Evolutionary conservation across 1,140 invertebrate species (phyloP).

Genomic region (Leptonema lineaticorne): DNA sequence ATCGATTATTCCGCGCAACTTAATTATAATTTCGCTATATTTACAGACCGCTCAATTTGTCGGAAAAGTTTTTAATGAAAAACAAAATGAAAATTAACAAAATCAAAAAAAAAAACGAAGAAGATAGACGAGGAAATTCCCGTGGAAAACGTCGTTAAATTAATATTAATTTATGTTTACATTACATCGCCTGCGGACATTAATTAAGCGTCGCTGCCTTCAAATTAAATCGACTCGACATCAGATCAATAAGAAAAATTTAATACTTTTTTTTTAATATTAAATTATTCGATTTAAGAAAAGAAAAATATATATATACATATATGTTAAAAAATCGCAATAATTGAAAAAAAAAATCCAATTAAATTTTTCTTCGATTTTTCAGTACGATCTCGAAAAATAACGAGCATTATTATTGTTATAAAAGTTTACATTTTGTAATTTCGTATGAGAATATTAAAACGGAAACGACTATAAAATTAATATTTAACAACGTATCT

Average conservation of each 20-base stretch:
- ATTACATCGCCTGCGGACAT: not conserved
- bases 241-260: not conserved
- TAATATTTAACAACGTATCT: conserved; percentile 3
- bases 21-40: not conserved
- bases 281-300: not conserved
- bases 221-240: conserved; percentile 9
- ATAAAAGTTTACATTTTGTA: too few species aligned
- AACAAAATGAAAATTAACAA: not conserved
- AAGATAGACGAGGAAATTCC: too few species aligned
- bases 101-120: too few species aligned
- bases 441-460: too few species aligned
- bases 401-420: too few species aligned
- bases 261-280: not conserved
- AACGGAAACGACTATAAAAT: not conserved
- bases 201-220: conserved; percentile 5
- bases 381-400: too few species aligned
- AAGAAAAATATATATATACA: too few species aligned
- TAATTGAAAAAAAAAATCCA: too few species aligned
- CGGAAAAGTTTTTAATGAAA: not conserved
- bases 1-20: not conserved
- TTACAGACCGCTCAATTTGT: not conserved
- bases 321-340: too few species aligned
- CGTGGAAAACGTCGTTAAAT: too few species aligned
- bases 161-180: conserved; percentile 11
- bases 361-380: too few species aligned